These are phyloP conservation scores for Xenopus laevis DNA, from an alignment of 2,113 vertebrate genomes.

Conservation along the genomic window DNA sequence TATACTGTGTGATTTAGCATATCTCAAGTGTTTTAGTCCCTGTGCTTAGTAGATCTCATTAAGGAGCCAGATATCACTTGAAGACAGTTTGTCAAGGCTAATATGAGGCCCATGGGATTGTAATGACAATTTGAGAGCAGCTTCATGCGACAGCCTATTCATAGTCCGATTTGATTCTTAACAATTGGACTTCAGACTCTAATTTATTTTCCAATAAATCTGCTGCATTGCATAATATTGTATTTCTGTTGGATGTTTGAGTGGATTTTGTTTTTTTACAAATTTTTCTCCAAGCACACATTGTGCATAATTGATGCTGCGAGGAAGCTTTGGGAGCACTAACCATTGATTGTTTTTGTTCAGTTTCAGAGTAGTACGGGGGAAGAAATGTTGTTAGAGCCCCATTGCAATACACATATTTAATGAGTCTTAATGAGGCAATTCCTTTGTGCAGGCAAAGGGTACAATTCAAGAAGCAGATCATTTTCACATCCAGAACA, in stretches of 20 bases:
- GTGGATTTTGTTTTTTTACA: conserved; percentile 53
- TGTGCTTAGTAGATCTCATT: conserved; percentile 71
- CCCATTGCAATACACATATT: conserved; percentile 50
- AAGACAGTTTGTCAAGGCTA: conserved; percentile 74
- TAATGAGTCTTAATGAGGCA: conserved; percentile 58
- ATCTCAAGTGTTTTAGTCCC: conserved; percentile 64
- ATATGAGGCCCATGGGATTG: conserved; percentile 64
- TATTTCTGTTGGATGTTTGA: conserved; percentile 49
- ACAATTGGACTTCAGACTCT: conserved; percentile 63
- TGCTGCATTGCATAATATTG: conserved; percentile 53
- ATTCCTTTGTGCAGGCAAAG: conserved; percentile 41
- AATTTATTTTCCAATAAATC: conserved; percentile 67
- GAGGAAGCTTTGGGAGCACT: conserved; percentile 49
- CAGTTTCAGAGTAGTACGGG: conserved; percentile 56
- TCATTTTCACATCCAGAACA: conserved; percentile 19
- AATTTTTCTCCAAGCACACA: conserved; percentile 49
- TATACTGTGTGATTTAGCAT: conserved; percentile 68
- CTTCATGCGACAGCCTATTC: conserved; percentile 57
- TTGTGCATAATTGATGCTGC: conserved; percentile 53
- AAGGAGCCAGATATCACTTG: conserved; percentile 70
- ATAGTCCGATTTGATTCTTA: conserved; percentile 63
- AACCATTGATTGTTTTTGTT: conserved; percentile 54
- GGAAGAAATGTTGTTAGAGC: conserved; percentile 49
- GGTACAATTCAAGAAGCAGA: conserved; percentile 39
- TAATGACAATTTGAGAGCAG: conserved; percentile 64